Evolutionary conservation across 2,797 vertebrate genomes (phyloP), one percentile per base, ranked within the genome.

Genomic region (Bucorvus abyssinicus): DNA sequence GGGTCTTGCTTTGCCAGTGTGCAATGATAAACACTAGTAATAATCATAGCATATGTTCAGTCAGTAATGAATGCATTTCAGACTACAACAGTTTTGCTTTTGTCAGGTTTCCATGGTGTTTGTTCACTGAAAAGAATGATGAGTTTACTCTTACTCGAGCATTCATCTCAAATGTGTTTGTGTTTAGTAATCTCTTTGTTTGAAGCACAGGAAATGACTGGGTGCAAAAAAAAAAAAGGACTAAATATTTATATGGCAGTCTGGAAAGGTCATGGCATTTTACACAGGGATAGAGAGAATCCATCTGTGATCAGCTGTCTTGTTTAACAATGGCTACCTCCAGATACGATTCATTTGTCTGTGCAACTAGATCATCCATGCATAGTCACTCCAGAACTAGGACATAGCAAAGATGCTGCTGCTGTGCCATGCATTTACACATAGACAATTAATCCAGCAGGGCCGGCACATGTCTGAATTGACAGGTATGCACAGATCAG

Each of bases 161-260:
- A 83, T 94, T 90, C 78, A 67, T 70, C 49, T 78, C 71, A 53
- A 84, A 87, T 67, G 26, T 53, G 26, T 71, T 91, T 86, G 45
- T 84, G 23, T 84, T 94, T 80, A 53, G 34, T 90, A 89, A 71
- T 93, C 81, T 79, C 60, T 82, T 89, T 81, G 47, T 89, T 78
- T 91, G 86, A 94, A 93, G 74, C 77, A 83, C 52, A 84, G 90
- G 84, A 95, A 94, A 92, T 65, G 30, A 85, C 45, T 47, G 47
- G 36, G 19, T 74, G 71, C 32, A 42, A 38, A 42, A 67, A 29
- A 89, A 73, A 73, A 73, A 74, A 32, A 12, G 9, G 24, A 65
- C 55, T 59, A 91, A 90, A 95, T 95, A 90, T 95, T 95, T 94
- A 79, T 61, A 52, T 20, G 92, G 65, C 36, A 49, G 69, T 69